A percentile compares a stretch with the other conserved stretches of the same genome.
phyloP scores from a whole-genome alignment of 2,113 vertebrate genomes.

The Laticauda laticaudata region DNA sequence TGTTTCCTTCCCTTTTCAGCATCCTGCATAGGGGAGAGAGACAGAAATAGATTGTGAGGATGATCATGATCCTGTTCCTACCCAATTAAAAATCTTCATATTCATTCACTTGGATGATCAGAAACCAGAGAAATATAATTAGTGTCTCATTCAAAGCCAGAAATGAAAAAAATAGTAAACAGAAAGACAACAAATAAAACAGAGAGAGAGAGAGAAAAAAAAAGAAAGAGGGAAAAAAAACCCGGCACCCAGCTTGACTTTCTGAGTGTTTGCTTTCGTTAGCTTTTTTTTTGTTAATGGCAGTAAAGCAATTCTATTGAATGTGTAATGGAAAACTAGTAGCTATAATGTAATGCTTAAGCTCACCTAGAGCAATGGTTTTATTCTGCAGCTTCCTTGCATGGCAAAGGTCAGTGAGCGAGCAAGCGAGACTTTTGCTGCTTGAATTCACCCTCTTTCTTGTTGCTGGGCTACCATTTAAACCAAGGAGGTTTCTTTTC shows the following conservation, averaged over 20 bases:
- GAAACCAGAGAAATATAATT: constrained; percentile 69
- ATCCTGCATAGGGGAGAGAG: neutral
- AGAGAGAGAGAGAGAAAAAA: constrained; percentile 24
- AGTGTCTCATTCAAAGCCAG: constrained; percentile 54
- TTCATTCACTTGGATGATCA: constrained; percentile 70
- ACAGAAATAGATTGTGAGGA: constrained; percentile 42
- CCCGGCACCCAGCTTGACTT: constrained; percentile 57
- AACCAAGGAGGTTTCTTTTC: constrained; percentile 34
- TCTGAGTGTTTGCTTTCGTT: constrained; percentile 41
- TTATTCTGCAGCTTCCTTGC: constrained; percentile 67
- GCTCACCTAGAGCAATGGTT: constrained; percentile 63
- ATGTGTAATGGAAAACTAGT: constrained; percentile 67
- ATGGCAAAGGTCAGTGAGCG: constrained; percentile 71
- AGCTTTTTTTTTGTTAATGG: constrained; percentile 35
- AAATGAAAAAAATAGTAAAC: constrained; percentile 63
- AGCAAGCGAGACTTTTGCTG: constrained; percentile 32
- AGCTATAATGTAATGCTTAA: constrained; percentile 52
- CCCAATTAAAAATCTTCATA: neutral
- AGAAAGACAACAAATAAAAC: constrained; percentile 64
- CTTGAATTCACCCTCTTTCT: constrained; percentile 12
- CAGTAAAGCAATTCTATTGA: constrained; percentile 55
- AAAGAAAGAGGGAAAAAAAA: constrained; percentile 41
- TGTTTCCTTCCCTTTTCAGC: constrained; percentile 26
- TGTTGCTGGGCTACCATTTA: constrained; percentile 54
- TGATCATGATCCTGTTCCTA: constrained; percentile 52